Evolutionary conservation across 2,888 invertebrate species (phyloP).

Genomic region (Frankliniella intonsa): DNA sequence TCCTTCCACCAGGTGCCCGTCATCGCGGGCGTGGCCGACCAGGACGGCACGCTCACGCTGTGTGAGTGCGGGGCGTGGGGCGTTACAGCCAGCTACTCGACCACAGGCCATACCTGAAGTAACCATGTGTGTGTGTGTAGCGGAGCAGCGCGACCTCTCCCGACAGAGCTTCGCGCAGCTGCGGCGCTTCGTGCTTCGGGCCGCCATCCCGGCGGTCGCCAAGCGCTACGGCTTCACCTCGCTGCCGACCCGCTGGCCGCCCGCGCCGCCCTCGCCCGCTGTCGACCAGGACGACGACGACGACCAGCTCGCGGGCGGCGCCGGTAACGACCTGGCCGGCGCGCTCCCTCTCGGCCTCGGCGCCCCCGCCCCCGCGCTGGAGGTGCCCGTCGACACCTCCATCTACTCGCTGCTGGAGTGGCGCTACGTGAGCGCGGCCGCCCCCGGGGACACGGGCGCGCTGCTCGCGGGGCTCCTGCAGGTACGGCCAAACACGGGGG

Average conservation of each 20-base stretch:
- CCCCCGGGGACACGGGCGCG: conserved; percentile 45
- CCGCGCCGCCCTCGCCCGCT: background rate
- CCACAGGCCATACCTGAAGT: conserved; percentile 30
- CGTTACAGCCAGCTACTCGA: background rate
- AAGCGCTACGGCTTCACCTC: conserved; percentile 46
- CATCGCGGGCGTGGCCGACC: conserved; percentile 63
- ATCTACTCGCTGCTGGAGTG: conserved; percentile 52
- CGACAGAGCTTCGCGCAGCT: conserved; percentile 54
- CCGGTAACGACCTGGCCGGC: background rate
- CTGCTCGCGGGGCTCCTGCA: conserved; percentile 51
- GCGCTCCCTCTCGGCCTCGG: background rate
- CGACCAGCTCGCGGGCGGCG: background rate
- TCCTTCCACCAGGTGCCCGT: conserved; percentile 58
- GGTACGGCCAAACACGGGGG: conserved; percentile 36
- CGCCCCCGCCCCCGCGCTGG: background rate
- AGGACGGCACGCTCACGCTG: conserved; percentile 58
- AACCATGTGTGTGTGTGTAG: conserved; percentile 43
- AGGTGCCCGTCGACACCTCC: conserved; percentile 36
- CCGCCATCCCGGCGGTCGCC: conserved; percentile 57
- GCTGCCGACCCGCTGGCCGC: conserved; percentile 28
- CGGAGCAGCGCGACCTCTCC: conserved; percentile 57
- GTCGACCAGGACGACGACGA: conserved; percentile 2
- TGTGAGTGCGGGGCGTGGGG: conserved; percentile 43
- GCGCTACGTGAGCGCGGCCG: conserved; percentile 52
- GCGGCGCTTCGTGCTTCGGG: conserved; percentile 55